A percentile compares a stretch with the other conserved stretches of the same genome.
Evolutionary conservation across 53 echinoderm and acorn worm genomes (phyloP).

Genomic region (Echinometra lucunter): DNA sequence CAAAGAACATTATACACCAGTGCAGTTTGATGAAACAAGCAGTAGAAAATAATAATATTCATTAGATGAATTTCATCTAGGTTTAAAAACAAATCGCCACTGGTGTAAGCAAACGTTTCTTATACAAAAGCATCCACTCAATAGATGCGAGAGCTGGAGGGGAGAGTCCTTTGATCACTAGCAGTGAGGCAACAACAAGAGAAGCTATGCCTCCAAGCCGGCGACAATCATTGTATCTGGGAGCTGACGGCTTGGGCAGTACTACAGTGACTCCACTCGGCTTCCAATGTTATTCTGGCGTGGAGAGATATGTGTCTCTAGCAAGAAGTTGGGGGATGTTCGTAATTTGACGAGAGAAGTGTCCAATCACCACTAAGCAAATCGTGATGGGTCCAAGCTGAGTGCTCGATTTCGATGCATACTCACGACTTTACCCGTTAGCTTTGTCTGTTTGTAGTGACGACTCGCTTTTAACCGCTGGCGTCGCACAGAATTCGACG

Average conservation of each 20-base stretch:
- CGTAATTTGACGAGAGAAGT: neutral
- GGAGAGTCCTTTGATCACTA: neutral
- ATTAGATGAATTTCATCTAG: neutral
- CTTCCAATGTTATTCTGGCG: slow-evolving; percentile 1
- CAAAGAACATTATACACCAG: too few species aligned
- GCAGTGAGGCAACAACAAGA: neutral
- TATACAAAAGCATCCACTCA: neutral
- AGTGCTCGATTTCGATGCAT: slow-evolving; percentile 16
- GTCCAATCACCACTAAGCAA: slow-evolving; percentile 12
- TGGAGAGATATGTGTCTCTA: neutral
- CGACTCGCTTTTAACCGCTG: neutral
- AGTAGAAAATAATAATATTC: neutral
- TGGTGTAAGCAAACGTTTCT: neutral
- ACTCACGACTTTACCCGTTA: neutral
- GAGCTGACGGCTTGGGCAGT: neutral
- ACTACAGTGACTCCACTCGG: neutral
- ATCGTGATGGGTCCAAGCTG: neutral
- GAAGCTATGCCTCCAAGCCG: neutral
- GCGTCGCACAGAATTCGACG: neutral
- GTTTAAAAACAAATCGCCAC: neutral
- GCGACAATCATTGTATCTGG: neutral
- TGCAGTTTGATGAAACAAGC: neutral
- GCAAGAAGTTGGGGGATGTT: neutral
- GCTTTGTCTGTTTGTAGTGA: neutral
- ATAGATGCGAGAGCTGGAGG: too few species aligned